Base-by-base conservation (phyloP, 2,113 vertebrate species). In the Pogonocichla stellata region DNA sequence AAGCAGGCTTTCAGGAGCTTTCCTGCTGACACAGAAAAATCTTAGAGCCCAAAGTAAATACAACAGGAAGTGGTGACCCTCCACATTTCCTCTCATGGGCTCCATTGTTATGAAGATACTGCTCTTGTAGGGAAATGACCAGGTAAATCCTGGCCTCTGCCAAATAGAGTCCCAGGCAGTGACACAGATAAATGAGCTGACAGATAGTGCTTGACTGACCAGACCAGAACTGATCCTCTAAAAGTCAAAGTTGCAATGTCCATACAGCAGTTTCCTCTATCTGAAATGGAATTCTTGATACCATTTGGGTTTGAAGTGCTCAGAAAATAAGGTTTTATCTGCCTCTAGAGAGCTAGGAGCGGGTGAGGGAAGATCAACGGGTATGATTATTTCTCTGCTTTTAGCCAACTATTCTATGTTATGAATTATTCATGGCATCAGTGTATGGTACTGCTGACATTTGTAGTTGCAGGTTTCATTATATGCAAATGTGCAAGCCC, bases 341-440 rank as follows among this genome's bases (percentile, higher is more conserved):
- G 33, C 67, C 23, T 58, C 20, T 34, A 66, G 50, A 80, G 47
- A 53, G 47, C 47, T 5, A 14, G 14, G 47, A 28, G 24, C 0
- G 1, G 3, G 13, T 12, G 2, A 28, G 20, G 43, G 25, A 36
- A 58, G 60, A 94, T 83, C 71, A 73, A 43, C 0, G 5, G 13
- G 8, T 92, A 71, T 60, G 87, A 95, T 95, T 93, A 80, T 77
- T 95, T 58, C 67, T 88, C 38, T 86, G 56, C 90, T 86, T 90
- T 83, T 66, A 88, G 82, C 65, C 74, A 26, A 36, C 79, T 31
- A 0, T 83, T 91, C 87, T 48, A 38, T 31, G 9, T 24, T 51
- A 87, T 95, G 78, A 72, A 92, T 96, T 95, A 96, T 96, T 95
- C 95, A 95, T 93, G 51, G 69, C 47, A 67, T 56, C 80, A 43